Conservation (phyloP, 1,140 invertebrate species). For the Brachystomella parvula region DNA sequence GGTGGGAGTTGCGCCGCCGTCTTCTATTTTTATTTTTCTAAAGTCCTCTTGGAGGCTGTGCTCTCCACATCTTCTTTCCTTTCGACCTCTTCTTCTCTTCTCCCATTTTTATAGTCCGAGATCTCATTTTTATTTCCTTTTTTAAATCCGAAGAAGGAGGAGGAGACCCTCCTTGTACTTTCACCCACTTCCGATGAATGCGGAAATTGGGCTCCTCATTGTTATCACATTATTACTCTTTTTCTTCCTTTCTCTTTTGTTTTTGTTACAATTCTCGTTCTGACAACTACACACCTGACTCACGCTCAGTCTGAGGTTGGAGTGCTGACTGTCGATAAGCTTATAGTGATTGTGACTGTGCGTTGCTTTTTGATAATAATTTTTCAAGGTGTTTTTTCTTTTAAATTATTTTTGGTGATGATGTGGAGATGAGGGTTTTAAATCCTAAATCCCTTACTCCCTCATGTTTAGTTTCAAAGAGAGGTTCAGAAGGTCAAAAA, state of each 20-base stretch:
- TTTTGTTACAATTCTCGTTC: background rate
- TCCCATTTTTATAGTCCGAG: background rate
- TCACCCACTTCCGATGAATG: background rate
- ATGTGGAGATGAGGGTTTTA: background rate
- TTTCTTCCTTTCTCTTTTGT: background rate
- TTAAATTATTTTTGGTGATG: background rate
- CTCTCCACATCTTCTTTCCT: conserved; percentile 5
- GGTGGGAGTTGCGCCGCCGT: background rate
- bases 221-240: background rate
- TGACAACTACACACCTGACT: background rate
- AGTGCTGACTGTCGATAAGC: background rate
- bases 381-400: background rate
- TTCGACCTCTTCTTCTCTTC: conserved; percentile 1
- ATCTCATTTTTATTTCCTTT: background rate
- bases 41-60: conserved; percentile 3
- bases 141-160: too few species aligned
- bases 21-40: background rate
- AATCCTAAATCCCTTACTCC: too few species aligned
- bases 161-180: background rate
- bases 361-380: background rate
- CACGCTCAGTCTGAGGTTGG: background rate
- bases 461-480: conserved; percentile 24
- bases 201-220: background rate
- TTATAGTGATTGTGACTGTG: background rate
- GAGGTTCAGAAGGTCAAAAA: conserved; percentile 25